A percentile compares a stretch with the other conserved stretches of the same genome.
Conservation (phyloP, 2,888 invertebrate species). For the Amphipoea oculea region DNA sequence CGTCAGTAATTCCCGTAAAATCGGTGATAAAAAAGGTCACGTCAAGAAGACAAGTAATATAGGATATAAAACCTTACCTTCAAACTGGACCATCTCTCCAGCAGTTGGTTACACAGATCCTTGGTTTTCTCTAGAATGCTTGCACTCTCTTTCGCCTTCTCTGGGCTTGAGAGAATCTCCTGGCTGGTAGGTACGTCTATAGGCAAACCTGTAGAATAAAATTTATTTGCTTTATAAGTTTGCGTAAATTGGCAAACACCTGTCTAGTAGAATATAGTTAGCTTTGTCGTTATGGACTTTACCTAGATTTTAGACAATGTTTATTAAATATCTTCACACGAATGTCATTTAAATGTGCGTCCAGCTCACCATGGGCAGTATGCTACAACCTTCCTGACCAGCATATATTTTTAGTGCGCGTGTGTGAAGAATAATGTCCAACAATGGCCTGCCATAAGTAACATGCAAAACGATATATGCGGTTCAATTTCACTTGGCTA, state of each 20-base stretch:
- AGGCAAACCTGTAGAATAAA: constrained; percentile 79
- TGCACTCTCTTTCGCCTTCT: constrained; percentile 80
- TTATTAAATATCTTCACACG: background rate
- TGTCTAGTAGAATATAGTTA: background rate
- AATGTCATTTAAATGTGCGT: background rate
- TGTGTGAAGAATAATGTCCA: background rate
- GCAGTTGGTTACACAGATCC: constrained; percentile 91
- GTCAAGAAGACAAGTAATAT: background rate
- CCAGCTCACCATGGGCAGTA: background rate
- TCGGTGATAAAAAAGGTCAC: background rate
- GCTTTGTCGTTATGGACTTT: background rate
- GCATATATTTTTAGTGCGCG: background rate
- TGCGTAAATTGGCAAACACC: background rate
- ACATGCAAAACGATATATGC: background rate
- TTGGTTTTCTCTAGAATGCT: constrained; percentile 88
- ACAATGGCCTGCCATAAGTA: background rate
- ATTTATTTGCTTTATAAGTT: background rate
- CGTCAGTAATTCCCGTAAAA: background rate
- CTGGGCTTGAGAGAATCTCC: constrained; percentile 72
- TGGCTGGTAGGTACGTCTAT: constrained; percentile 78
- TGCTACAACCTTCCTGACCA: background rate
- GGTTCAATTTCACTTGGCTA: background rate
- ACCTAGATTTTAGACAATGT: background rate
- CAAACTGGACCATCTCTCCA: constrained; percentile 94
- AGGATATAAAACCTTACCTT: constrained; percentile 81